phyloP scores from a whole-genome alignment of 2,113 vertebrate species.

The Nycticorax nycticorax region DNA sequence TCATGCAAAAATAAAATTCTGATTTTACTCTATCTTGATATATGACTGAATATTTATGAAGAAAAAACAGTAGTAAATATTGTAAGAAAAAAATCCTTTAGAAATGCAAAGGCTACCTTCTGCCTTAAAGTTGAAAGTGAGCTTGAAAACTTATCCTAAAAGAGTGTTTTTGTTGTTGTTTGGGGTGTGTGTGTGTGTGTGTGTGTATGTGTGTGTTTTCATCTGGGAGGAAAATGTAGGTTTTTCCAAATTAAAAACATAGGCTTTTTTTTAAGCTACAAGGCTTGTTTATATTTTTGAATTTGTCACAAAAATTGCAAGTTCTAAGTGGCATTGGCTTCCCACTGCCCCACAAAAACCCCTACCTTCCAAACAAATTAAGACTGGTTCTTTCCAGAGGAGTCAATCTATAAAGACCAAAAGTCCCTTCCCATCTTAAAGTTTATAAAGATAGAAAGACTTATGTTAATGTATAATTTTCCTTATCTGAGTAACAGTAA shows the following conservation, averaged over 20 bases:
- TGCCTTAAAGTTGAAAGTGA: background rate
- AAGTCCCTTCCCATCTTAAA: background rate
- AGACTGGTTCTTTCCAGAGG: background rate
- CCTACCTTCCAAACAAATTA: background rate
- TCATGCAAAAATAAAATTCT: background rate
- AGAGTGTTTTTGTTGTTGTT: background rate
- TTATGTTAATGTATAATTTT: background rate
- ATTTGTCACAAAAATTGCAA: background rate
- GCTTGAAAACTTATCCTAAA: background rate
- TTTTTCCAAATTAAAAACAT: background rate
- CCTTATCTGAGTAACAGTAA: background rate
- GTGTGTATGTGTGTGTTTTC: background rate
- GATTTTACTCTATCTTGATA: background rate
- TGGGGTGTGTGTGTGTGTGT: background rate
- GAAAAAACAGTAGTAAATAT: background rate
- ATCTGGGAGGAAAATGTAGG: background rate
- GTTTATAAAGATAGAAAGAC: background rate
- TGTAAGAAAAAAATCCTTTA: background rate
- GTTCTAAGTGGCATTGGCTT: background rate
- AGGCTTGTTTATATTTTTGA: background rate
- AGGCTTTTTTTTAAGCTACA: background rate
- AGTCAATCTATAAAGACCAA: background rate
- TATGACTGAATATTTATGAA: background rate
- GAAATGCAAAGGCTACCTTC: background rate
- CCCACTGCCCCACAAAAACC: rapidly evolving